These are phyloP conservation scores for Lochmaea crataegi DNA, from an alignment of 2,888 invertebrate genomes.

Conservation along the genomic window DNA sequence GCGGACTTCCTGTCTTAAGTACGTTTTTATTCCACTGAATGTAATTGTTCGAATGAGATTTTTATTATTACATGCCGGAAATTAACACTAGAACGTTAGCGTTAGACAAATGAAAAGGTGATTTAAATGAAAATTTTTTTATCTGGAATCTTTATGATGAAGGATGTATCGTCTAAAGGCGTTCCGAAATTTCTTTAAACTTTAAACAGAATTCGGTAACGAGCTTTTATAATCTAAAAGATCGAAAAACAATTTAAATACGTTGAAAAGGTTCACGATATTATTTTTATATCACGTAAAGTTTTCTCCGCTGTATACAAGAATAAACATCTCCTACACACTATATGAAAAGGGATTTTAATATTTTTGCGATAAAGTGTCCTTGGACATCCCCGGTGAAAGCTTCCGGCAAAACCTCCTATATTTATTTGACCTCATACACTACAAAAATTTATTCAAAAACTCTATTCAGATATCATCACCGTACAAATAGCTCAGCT, in stretches of 20 bases:
- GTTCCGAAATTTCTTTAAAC: not conserved
- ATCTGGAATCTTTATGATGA: not conserved
- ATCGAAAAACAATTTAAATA: no score
- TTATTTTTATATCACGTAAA: not conserved
- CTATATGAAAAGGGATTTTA: conserved; percentile 27
- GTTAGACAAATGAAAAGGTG: not conserved
- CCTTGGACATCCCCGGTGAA: conserved; percentile 21
- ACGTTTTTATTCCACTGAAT: conserved; percentile 27
- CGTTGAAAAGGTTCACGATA: not conserved
- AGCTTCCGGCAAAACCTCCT: conserved; percentile 22
- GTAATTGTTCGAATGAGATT: conserved; percentile 25
- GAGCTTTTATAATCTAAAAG: no score
- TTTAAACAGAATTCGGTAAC: not conserved
- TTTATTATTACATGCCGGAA: conserved; percentile 19
- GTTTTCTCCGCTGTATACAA: not conserved
- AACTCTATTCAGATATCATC: no score
- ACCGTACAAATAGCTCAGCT: no score
- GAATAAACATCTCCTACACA: conserved; percentile 2
- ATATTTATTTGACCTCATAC: conserved; percentile 28
- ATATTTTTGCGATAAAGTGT: conserved; percentile 38
- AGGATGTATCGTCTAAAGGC: not conserved
- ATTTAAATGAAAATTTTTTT: not conserved
- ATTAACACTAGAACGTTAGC: conserved; percentile 15
- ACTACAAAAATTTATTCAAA: conserved; percentile 1
- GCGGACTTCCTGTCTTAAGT: conserved; percentile 35